A percentile compares a stretch with the other conserved stretches of the same genome.
Evolutionary conservation across 2,797 vertebrate species (phyloP).

Genomic region (Pseudochirops cupreus): DNA sequence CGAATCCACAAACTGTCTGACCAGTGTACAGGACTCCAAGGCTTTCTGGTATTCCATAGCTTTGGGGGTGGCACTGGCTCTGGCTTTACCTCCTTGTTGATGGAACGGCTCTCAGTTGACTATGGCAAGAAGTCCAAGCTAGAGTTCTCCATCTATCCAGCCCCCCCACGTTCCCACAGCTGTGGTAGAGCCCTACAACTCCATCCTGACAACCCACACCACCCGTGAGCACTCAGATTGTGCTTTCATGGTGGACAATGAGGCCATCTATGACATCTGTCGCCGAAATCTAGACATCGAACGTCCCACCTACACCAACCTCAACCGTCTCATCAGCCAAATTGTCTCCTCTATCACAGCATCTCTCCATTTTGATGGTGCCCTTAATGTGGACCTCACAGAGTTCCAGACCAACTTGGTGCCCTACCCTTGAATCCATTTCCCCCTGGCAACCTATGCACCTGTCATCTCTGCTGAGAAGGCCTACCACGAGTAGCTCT

Average conservation of each 20-base stretch:
- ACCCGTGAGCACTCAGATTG: conserved; percentile 86
- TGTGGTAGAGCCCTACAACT: conserved; percentile 85
- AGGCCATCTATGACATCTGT: conserved; percentile 86
- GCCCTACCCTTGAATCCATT: conserved; percentile 85
- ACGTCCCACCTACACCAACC: conserved; percentile 83
- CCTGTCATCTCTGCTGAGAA: conserved; percentile 85
- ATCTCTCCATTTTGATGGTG: too few species aligned
- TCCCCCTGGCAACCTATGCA: conserved; percentile 84
- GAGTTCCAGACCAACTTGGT: conserved; percentile 86
- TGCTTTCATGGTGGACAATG: conserved; percentile 86
- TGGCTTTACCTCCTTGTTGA: too few species aligned
- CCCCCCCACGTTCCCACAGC: conserved; percentile 84
- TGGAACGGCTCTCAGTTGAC: too few species aligned
- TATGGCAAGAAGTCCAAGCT: too few species aligned
- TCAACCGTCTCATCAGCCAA: too few species aligned
- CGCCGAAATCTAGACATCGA: conserved; percentile 85
- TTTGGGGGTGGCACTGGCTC: too few species aligned
- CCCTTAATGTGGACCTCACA: too few species aligned
- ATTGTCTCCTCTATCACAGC: too few species aligned
- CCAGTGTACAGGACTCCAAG: too few species aligned
- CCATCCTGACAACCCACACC: conserved; percentile 86
- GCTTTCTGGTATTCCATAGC: too few species aligned
- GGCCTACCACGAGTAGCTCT: conserved; percentile 85
- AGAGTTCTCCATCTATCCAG: too few species aligned
- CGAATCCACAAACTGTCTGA: too few species aligned